These are phyloP conservation scores for Atlantisia rogersi DNA, from an alignment of 2,113 vertebrate genomes.

Conservation along the genomic window DNA sequence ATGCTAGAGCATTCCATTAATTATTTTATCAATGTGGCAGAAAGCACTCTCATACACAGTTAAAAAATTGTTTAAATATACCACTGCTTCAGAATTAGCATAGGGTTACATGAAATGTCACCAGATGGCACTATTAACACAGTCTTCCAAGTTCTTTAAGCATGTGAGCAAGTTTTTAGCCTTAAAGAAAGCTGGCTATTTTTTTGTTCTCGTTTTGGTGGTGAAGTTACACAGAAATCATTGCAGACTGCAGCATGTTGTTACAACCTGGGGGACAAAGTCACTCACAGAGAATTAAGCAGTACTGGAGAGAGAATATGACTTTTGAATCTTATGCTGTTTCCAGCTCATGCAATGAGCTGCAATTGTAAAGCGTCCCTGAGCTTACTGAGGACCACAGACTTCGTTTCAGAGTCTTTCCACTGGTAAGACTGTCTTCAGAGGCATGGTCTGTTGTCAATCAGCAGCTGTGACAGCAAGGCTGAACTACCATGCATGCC, in stretches of 20 bases:
- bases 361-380: background rate
- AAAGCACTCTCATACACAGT: background rate
- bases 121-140: constrained; percentile 61
- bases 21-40: background rate
- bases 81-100: background rate
- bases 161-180: background rate
- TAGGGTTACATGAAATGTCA: constrained; percentile 9
- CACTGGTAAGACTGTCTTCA: background rate
- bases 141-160: background rate
- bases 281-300: background rate
- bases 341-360: background rate
- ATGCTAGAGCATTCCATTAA: background rate
- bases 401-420: background rate
- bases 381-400: background rate
- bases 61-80: background rate
- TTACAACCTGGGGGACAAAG: background rate
- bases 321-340: background rate
- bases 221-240: background rate
- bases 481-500: background rate
- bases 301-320: background rate
- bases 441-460: background rate
- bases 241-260: background rate
- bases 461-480: background rate
- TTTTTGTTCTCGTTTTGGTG: background rate
- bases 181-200: background rate